Conservation (phyloP, 2,888 invertebrate species). For the Malthinus flaveolus region DNA sequence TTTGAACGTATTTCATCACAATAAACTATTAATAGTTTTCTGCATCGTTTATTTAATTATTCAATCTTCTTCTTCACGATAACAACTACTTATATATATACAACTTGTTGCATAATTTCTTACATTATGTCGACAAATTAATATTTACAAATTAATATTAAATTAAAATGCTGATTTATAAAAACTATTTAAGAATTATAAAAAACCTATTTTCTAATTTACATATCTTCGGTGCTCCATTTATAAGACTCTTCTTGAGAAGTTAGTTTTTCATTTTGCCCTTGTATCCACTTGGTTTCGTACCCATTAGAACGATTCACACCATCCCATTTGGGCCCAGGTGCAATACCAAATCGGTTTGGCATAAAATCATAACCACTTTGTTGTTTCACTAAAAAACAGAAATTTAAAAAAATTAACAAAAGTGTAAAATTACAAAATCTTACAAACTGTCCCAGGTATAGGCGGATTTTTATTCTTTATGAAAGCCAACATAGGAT, state of each 20-base stretch:
- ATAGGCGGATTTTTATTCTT: constrained; percentile 63
- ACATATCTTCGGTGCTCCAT: constrained; percentile 95
- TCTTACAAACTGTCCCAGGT: constrained; percentile 56
- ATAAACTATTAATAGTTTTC: too few species aligned
- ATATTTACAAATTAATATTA: too few species aligned
- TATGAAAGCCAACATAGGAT: constrained; percentile 93
- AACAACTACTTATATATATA: too few species aligned
- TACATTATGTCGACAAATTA: too few species aligned
- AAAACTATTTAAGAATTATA: not conserved
- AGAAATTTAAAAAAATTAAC: constrained; percentile 12
- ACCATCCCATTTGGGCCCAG: constrained; percentile 98
- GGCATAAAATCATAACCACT: constrained; percentile 88
- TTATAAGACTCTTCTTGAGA: constrained; percentile 85
- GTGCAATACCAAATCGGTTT: constrained; percentile 88
- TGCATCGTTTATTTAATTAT: too few species aligned
- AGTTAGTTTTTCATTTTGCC: constrained; percentile 74
- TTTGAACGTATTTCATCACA: too few species aligned
- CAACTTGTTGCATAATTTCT: too few species aligned
- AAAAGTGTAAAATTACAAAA: constrained; percentile 4
- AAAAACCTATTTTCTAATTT: constrained; percentile 36
- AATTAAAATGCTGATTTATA: not conserved
- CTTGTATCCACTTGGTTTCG: constrained; percentile 86
- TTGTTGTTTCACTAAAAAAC: constrained; percentile 62
- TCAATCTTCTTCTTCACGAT: too few species aligned
- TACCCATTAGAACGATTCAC: constrained; percentile 97